Evolutionary conservation across 2,113 vertebrate genomes (phyloP).

Genomic region (Hoplias malabaricus): DNA sequence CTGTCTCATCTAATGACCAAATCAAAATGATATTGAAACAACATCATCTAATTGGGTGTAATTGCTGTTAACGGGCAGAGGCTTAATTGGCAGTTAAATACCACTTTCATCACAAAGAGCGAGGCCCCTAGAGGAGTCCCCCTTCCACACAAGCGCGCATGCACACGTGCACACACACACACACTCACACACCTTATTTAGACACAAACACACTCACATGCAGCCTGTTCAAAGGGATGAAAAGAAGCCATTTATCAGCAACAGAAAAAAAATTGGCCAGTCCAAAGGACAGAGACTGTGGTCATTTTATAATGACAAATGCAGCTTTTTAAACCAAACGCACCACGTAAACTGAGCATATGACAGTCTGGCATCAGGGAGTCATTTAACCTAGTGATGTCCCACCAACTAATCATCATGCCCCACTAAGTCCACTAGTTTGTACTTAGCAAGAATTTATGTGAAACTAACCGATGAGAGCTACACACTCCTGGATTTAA

Average conservation of each 20-base stretch:
- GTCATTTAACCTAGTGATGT: too few species aligned
- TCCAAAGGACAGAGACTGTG: background rate
- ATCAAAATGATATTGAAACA: conserved; percentile 47
- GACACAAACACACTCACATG: conserved; percentile 15
- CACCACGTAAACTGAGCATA: too few species aligned
- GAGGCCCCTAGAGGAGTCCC: conserved; percentile 13
- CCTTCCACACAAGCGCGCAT: background rate
- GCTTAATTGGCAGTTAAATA: conserved; percentile 54
- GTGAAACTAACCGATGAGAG: too few species aligned
- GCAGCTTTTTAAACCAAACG: too few species aligned
- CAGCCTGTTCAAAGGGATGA: conserved; percentile 34
- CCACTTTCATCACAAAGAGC: conserved; percentile 50
- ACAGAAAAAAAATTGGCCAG: conserved; percentile 10
- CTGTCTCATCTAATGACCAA: conserved; percentile 42
- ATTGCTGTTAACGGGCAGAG: conserved; percentile 46
- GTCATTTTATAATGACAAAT: conserved; percentile 7
- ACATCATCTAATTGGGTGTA: conserved; percentile 51
- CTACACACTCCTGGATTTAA: too few species aligned
- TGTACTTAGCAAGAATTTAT: too few species aligned
- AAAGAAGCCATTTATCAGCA: conserved; percentile 41
- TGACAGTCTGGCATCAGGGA: too few species aligned
- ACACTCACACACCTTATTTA: conserved; percentile 8
- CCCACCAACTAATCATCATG: too few species aligned
- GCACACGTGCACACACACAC: conserved; percentile 38
- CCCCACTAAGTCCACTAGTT: too few species aligned